phyloP scores from a whole-genome alignment of 2,888 invertebrate species.

The Thymelicus acteon region DNA sequence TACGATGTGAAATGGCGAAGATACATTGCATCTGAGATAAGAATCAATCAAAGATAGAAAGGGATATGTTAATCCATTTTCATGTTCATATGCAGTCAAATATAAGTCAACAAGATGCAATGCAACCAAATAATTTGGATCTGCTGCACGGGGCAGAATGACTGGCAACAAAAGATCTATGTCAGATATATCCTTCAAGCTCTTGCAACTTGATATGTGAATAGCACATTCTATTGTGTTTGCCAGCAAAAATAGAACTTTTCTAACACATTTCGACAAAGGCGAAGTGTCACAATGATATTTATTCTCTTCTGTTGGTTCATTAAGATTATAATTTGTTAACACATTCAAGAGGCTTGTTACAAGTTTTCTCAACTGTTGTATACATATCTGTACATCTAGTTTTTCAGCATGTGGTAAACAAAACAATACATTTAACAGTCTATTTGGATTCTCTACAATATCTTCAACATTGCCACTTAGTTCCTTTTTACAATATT shows the following conservation, averaged over 20 bases:
- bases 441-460: conserved; percentile 66
- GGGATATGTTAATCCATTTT: conserved; percentile 70
- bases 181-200: conserved; percentile 74
- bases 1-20: conserved; percentile 88
- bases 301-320: conserved; percentile 56
- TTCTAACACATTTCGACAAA: conserved; percentile 65
- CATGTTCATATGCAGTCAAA: conserved; percentile 76
- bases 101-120: conserved; percentile 84
- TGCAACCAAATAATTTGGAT: conserved; percentile 75
- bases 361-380: conserved; percentile 65
- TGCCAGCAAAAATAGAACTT: conserved; percentile 83
- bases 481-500: conserved; percentile 64
- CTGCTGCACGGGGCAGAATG: conserved; percentile 72
- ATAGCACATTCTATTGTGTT: conserved; percentile 85
- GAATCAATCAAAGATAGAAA: conserved; percentile 78
- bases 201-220: conserved; percentile 81
- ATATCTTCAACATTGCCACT: conserved; percentile 65
- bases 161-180: conserved; percentile 70
- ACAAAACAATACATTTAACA: conserved; percentile 80
- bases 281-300: conserved; percentile 63
- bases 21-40: conserved; percentile 85
- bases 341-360: conserved; percentile 59
- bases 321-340: conserved; percentile 63
- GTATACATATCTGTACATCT: conserved; percentile 63
- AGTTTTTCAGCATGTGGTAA: conserved; percentile 83